Percentiles rank a stretch among this genome's conserved stretches.
Conservation (phyloP, 2,113 vertebrate species). For the Brachionichthys hirsutus region DNA sequence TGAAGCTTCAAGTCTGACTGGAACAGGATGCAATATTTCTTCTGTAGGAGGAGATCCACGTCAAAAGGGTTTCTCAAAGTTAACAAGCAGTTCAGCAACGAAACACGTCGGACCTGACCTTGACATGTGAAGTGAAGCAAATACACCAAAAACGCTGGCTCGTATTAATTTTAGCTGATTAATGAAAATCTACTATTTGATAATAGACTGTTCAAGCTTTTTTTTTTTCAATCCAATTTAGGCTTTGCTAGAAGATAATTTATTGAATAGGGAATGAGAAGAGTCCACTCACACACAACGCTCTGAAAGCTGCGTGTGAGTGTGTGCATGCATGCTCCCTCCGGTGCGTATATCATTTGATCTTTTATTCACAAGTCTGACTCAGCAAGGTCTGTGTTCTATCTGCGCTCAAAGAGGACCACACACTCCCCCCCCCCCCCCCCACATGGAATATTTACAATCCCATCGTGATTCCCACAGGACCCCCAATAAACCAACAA, state of each 20-base stretch:
- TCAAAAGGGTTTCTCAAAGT: slow-evolving; percentile 55
- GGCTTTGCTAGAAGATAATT: slow-evolving; percentile 9
- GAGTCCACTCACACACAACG: slow-evolving; percentile 29
- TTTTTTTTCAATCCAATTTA: not conserved
- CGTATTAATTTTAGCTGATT: no score
- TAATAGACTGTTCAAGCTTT: not conserved
- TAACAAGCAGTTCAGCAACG: slow-evolving; percentile 62
- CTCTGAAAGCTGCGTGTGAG: slow-evolving; percentile 30
- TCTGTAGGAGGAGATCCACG: slow-evolving; percentile 44
- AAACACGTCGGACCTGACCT: slow-evolving; percentile 42
- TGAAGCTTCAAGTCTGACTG: slow-evolving; percentile 68
- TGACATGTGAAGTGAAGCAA: slow-evolving; percentile 36
- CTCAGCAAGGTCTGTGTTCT: slow-evolving; percentile 41
- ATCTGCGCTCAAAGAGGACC: slow-evolving; percentile 34
- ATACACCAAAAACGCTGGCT: not conserved
- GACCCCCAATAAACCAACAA: slow-evolving; percentile 64
- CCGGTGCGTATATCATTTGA: slow-evolving; percentile 47
- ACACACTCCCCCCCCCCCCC: slow-evolving; percentile 23
- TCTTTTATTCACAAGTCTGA: slow-evolving; percentile 61
- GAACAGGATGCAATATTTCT: slow-evolving; percentile 59
- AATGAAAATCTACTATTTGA: slow-evolving; percentile 4
- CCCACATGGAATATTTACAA: slow-evolving; percentile 57
- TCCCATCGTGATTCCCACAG: slow-evolving; percentile 69
- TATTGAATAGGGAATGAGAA: slow-evolving; percentile 1
- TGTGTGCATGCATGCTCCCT: slow-evolving; percentile 20